These are phyloP conservation scores for Callorhinus ursinus DNA, from an alignment of 2,113 vertebrate species.

Conservation along the genomic window DNA sequence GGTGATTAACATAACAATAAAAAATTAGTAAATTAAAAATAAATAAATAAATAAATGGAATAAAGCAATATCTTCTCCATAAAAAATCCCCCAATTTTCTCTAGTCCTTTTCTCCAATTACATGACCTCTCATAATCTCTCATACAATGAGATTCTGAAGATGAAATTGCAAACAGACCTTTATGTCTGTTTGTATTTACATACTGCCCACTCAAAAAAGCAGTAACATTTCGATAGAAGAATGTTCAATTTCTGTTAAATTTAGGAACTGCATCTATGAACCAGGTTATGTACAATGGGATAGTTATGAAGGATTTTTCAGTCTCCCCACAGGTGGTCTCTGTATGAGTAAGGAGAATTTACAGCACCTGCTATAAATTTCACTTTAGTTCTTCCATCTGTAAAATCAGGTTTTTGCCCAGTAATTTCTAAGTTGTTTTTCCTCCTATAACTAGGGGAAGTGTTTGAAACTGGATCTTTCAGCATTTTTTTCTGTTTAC, in stretches of 20 bases:
- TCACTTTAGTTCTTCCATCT: neutral
- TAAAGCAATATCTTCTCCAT: neutral
- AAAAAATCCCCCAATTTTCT: neutral
- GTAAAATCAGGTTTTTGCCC: neutral
- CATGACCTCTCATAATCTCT: neutral
- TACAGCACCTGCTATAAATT: neutral
- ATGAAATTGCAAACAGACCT: neutral
- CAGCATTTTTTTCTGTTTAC: neutral
- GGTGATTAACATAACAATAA: too few relatives aligned
- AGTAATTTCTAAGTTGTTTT: neutral
- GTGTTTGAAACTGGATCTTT: neutral
- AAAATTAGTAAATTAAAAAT: too few relatives aligned
- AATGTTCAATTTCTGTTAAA: neutral
- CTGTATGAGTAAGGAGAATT: neutral
- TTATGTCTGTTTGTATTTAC: neutral
- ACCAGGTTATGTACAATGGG: neutral
- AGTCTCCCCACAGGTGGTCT: neutral
- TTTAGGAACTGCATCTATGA: fast-evolving
- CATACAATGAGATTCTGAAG: neutral
- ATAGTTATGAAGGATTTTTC: neutral
- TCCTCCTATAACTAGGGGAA: too few relatives aligned
- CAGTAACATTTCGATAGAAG: neutral
- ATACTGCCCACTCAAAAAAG: neutral
- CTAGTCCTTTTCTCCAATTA: neutral
- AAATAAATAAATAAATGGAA: neutral